Evolutionary conservation across 2,113 vertebrate genomes (phyloP), one percentile per base, ranked within the genome.

Genomic region (Halichoerus grypus): DNA sequence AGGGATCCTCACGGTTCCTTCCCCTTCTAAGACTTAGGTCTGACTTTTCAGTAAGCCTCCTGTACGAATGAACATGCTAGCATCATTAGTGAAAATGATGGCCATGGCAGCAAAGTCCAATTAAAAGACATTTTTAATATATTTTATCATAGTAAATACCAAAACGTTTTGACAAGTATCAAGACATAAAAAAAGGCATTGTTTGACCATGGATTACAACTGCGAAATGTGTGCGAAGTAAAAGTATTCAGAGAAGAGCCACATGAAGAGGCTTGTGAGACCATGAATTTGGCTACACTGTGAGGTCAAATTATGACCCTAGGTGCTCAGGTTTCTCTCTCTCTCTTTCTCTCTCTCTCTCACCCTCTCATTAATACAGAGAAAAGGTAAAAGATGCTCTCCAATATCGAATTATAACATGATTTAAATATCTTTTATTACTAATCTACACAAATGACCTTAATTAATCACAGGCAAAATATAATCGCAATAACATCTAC

Each of bases 361-460:
- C n/a, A 86, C 59, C 69, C 49, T 46, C 46, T 97, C 49, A 42
- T 63, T 83, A 83, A 86, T 67, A 92, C 79, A 92, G n/a, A 90
- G 74, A 93, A 86, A 87, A 93, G 33, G 57, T 87, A 91, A 95
- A 92, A 92, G 90, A 97, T 97, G 76, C 36, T 96, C 74, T 97
- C 53, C 57, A 86, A 28, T 95, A 69, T 5, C 84, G 74, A 92
- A 84, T 94, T 49, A 67, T 55, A 67, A 74, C 67, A 31, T 46
- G 94, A 93, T 80, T 95, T 96, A 88, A 96, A 76, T 95, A 93
- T 88, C 81, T 93, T 98, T 97, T 97, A 97, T 98, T 67, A 84
- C 49, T 91, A 36, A 92, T 65, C 92, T 82, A 97, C 65, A 98
- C 92, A 96, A 95, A 96, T n/a, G 59, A 98, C 88, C 72, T 91